Percentiles rank a stretch among this genome's conserved stretches.
Evolutionary conservation across 1,140 invertebrate species (phyloP).

Genomic region (Drosophila aff.): DNA sequence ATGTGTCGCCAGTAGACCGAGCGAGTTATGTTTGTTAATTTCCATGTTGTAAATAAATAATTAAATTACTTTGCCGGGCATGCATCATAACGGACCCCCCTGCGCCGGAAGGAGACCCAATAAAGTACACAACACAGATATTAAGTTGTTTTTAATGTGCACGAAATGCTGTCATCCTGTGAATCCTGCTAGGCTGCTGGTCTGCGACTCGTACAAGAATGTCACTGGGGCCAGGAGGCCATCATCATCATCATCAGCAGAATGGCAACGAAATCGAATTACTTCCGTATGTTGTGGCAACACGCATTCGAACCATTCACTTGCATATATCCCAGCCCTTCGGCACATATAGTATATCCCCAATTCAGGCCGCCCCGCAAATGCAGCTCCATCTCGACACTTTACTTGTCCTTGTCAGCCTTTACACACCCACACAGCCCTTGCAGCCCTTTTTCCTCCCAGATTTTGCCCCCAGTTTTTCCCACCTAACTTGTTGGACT

Average conservation of each 20-base stretch:
- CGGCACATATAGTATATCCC: constrained; percentile 21
- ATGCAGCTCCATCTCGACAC: constrained; percentile 50
- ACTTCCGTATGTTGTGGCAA: constrained; percentile 74
- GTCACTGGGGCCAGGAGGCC: constrained; percentile 50
- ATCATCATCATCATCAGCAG: constrained; percentile 65
- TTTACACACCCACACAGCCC: constrained; percentile 18
- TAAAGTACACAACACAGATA: constrained; percentile 53
- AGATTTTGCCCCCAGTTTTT: constrained; percentile 10
- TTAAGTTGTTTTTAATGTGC: constrained; percentile 67
- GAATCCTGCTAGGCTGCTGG: constrained; percentile 23
- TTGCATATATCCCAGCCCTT: constrained; percentile 17
- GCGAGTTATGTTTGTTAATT: constrained; percentile 57
- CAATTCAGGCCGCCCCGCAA: constrained; percentile 48
- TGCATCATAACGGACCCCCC: constrained; percentile 21
- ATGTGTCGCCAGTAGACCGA: constrained; percentile 34
- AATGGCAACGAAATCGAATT: constrained; percentile 76
- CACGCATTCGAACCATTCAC: constrained; percentile 33
- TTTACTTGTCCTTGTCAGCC: constrained; percentile 59
- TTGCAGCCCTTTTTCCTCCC: constrained; percentile 36
- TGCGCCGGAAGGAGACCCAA: constrained; percentile 40
- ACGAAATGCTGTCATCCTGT: constrained; percentile 47
- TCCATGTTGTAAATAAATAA: constrained; percentile 71
- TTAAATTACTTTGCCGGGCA: constrained; percentile 59
- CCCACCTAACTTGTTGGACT: constrained; percentile 71
- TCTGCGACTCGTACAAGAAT: constrained; percentile 46